Evolutionary conservation across 2,888 invertebrate genomes (phyloP), one percentile per base, ranked within the genome.

Genomic region (Oegoconia quadripuncta): DNA sequence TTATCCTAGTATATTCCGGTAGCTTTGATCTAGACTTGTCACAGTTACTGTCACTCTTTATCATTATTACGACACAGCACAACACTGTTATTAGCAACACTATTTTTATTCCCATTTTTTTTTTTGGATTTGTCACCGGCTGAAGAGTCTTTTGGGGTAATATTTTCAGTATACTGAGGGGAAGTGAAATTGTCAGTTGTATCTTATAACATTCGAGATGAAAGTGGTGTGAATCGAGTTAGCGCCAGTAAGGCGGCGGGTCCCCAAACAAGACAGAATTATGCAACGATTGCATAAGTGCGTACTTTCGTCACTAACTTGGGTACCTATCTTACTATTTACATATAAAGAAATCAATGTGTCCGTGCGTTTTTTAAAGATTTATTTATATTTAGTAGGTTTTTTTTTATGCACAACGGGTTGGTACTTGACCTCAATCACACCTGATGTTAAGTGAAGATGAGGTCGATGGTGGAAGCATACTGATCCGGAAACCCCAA

Each of bases 161-260:
- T 29, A 42, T 46, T 40, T 29, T 29, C 63, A 68, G 66, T 66
- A 68, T 71, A 84, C 79, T 81, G 74, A 74, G 66, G 48, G 71
- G 65, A 67, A 73, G 75, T 63, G 60, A 66, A 65, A 66, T 50
- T 55, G 43, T 56, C 45, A 39, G 51, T 36, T 40, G 42, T 41
- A 62, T 67, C 78, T 83, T 84, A 82, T 86, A 84, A 74, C 67
- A 70, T 66, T 55, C 63, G 64, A 56, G 56, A 65, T 44, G 83
- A 83, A 83, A 84, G 83, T 72, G 43, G 71, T 68, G 82, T 59
- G 60, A 84, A 84, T 83, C 73, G 50, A 71, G 61, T 82, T 83
- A 82, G 77, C 57, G 55, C 45, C 50, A 43, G 50, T 48, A 51
- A 48, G 39, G 48, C 42, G 54, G 42, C 17, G 13, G 27, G 12